Conservation (phyloP, 2,113 vertebrate species). For the Burhinus oedicnemus region DNA sequence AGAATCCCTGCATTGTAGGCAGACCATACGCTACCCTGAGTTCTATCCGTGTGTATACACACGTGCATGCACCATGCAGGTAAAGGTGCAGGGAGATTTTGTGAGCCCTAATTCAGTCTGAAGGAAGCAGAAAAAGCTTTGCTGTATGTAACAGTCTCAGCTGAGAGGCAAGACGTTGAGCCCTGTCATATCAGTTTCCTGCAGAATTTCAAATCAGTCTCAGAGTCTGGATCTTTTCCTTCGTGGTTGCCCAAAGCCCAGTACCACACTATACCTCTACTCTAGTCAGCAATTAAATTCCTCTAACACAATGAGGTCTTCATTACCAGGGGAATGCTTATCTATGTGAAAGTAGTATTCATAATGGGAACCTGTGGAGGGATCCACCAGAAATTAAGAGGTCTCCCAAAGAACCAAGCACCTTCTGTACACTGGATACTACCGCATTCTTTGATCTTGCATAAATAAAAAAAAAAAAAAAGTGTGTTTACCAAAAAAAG, state of each 20-base stretch:
- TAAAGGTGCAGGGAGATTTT: background rate
- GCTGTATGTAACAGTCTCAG: background rate
- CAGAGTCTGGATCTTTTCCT: background rate
- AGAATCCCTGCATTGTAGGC: background rate
- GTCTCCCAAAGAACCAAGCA: background rate
- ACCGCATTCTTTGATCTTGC: background rate
- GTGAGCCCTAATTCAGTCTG: background rate
- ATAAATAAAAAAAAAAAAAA: background rate
- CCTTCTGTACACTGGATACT: background rate
- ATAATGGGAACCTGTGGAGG: background rate
- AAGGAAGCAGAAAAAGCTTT: background rate
- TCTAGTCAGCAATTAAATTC: background rate
- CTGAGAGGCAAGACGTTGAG: background rate
- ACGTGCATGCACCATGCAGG: fast-evolving
- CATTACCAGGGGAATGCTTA: background rate
- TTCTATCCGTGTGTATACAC: background rate
- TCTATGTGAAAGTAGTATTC: background rate
- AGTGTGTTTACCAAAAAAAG: background rate
- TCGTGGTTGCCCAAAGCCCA: background rate
- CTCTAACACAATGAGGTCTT: background rate
- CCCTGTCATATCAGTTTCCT: background rate
- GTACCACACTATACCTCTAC: background rate
- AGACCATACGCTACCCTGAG: background rate
- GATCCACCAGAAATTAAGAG: background rate
- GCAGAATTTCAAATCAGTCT: background rate